Percentiles rank a stretch among this genome's conserved stretches.
Conservation (phyloP, 2,797 vertebrate genomes). For the Emydoidea blandingii region DNA sequence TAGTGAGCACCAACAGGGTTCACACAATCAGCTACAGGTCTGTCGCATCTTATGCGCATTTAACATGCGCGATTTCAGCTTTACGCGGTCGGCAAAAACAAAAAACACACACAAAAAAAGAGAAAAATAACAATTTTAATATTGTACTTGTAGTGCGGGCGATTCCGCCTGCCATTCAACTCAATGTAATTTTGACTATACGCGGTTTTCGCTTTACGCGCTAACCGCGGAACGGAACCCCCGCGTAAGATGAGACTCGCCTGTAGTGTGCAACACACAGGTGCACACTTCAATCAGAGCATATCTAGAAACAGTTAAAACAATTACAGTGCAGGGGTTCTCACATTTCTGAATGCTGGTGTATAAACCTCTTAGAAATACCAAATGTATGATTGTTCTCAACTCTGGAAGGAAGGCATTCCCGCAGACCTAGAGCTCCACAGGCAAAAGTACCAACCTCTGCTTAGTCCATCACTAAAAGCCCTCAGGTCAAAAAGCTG, state of each 20-base stretch:
- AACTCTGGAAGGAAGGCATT: slow-evolving; percentile 10
- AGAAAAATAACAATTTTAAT: too few species aligned
- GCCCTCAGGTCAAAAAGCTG: slow-evolving; percentile 31
- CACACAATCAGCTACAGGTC: background rate
- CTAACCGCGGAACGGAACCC: too few species aligned
- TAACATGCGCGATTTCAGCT: too few species aligned
- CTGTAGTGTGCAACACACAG: background rate
- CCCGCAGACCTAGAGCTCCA: background rate
- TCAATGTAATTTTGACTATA: too few species aligned
- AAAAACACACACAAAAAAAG: too few species aligned
- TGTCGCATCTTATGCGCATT: too few species aligned
- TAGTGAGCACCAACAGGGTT: background rate
- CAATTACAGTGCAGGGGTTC: background rate
- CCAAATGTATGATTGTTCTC: background rate
- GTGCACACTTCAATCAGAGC: background rate
- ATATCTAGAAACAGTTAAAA: background rate
- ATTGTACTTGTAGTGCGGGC: too few species aligned
- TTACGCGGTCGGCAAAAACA: too few species aligned
- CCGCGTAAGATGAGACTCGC: too few species aligned
- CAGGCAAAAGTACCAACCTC: background rate
- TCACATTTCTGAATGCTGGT: background rate
- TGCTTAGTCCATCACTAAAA: slow-evolving; percentile 36
- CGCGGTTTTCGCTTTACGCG: too few species aligned
- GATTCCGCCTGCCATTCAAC: too few species aligned
- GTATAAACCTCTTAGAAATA: slow-evolving; percentile 36